phyloP scores from a whole-genome alignment of 2,797 vertebrate genomes.

The Kryptolebias ocellatus region DNA sequence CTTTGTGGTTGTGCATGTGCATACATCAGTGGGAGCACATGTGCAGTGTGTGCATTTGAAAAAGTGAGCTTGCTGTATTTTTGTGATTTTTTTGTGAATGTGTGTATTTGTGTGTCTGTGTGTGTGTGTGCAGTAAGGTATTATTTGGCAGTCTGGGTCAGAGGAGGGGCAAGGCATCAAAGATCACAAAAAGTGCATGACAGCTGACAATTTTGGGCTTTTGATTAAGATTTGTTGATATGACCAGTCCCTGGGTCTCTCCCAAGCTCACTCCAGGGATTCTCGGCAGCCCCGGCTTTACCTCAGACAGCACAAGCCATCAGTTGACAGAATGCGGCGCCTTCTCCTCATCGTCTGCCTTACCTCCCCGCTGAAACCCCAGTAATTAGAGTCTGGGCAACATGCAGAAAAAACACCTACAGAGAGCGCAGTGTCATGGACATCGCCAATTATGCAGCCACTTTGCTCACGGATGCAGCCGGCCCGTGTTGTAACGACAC shows the following conservation, averaged over 20 bases:
- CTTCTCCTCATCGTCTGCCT: constrained; percentile 71
- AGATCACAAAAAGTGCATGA: constrained; percentile 84
- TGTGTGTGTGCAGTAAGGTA: constrained; percentile 35
- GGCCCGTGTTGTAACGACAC: constrained; percentile 72
- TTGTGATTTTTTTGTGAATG: constrained; percentile 10
- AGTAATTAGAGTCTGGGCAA: constrained; percentile 85
- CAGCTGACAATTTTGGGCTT: constrained; percentile 87
- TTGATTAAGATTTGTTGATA: constrained; percentile 88
- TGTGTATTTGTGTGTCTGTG: constrained; percentile 5
- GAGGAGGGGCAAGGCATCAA: constrained; percentile 75
- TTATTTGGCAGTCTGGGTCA: constrained; percentile 65
- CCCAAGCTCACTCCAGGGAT: constrained; percentile 85
- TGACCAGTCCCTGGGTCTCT: constrained; percentile 80
- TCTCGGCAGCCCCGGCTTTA: constrained; percentile 74
- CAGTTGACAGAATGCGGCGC: constrained; percentile 82
- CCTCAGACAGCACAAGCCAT: constrained; percentile 74
- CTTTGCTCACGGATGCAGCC: constrained; percentile 82
- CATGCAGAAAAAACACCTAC: constrained; percentile 82
- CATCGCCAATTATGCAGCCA: constrained; percentile 85
- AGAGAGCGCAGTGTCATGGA: constrained; percentile 82
- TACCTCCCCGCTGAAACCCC: constrained; percentile 78
- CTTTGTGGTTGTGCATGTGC: constrained; percentile 2
- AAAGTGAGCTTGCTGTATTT: constrained; percentile 12
- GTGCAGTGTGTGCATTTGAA: constrained; percentile 7
- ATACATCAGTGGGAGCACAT: constrained; percentile 11